A percentile compares a stretch with the other conserved stretches of the same genome.
These are phyloP conservation scores for Subanguina moxae DNA, from an alignment of 1,140 invertebrate species.

Conservation along the genomic window DNA sequence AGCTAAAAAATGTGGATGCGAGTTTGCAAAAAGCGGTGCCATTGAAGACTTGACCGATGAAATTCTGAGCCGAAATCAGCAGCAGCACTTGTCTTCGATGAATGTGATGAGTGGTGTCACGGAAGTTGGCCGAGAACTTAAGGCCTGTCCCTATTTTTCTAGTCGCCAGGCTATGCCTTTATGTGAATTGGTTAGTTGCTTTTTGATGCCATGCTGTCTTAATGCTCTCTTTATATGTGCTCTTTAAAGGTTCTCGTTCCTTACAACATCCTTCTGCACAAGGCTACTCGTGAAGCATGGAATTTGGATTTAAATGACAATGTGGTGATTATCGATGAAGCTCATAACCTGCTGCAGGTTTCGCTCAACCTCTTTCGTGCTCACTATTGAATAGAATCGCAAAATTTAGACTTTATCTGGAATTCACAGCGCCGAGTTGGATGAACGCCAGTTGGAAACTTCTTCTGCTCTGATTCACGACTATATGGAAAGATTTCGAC, in stretches of 20 bases:
- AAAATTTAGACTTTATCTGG: conserved; percentile 10
- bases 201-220: no score
- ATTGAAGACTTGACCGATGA: conserved; percentile 50
- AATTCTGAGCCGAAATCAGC: conserved; percentile 21
- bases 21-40: conserved; percentile 38
- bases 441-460: conserved; percentile 67
- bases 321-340: conserved; percentile 90
- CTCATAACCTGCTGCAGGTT: conserved; percentile 83
- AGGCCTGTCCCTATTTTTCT: conserved; percentile 57
- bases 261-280: conserved; percentile 74
- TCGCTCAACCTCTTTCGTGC: not conserved
- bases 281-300: conserved; percentile 74
- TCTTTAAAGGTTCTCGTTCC: conserved; percentile 58
- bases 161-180: conserved; percentile 32
- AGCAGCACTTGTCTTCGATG: not conserved
- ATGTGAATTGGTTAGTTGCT: conserved; percentile 47
- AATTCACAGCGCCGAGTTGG: conserved; percentile 63
- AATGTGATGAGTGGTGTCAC: conserved; percentile 3
- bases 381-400: not conserved
- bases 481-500: conserved; percentile 75
- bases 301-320: conserved; percentile 79
- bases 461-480: conserved; percentile 58
- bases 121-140: conserved; percentile 26
- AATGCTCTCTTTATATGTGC: no score
- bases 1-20: conserved; percentile 29